Percentiles rank a stretch among this genome's conserved stretches.
phyloP scores from a whole-genome alignment of 2,888 invertebrate species.

The Drosophila anomelani region DNA sequence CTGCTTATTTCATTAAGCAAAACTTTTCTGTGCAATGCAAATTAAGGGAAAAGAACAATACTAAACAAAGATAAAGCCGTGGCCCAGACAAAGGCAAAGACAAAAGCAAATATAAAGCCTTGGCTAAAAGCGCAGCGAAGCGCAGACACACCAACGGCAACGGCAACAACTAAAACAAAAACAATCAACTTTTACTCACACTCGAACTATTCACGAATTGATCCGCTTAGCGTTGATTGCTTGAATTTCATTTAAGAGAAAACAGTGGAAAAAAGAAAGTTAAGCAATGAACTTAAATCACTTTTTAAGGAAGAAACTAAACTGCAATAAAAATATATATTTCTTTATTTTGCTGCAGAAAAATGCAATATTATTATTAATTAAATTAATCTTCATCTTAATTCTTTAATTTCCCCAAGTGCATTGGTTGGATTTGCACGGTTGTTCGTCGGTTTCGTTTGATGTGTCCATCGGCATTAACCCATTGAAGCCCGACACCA shows the following conservation, averaged over 20 bases:
- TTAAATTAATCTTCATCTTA: neutral
- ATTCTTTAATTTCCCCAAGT: neutral
- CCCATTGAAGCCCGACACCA: conserved; percentile 36
- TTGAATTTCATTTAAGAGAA: conserved; percentile 59
- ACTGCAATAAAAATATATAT: neutral
- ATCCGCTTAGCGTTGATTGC: conserved; percentile 77
- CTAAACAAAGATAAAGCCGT: conserved; percentile 16
- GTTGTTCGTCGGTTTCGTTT: conserved; percentile 44
- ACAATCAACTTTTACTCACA: conserved; percentile 52
- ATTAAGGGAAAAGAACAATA: conserved; percentile 52
- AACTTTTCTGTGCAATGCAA: conserved; percentile 62
- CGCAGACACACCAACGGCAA: conserved; percentile 13
- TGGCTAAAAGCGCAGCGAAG: conserved; percentile 43
- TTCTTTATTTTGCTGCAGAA: neutral
- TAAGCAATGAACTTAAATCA: neutral
- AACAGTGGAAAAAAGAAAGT: neutral
- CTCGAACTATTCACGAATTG: conserved; percentile 60
- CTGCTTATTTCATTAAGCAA: conserved; percentile 72
- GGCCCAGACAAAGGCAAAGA: conserved; percentile 32
- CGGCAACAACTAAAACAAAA: conserved; percentile 30
- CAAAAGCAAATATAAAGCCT: conserved; percentile 25
- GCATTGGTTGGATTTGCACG: conserved; percentile 7
- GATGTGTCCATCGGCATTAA: conserved; percentile 48
- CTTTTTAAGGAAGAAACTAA: neutral
- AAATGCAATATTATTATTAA: neutral